Conservation (phyloP, 2,888 invertebrate genomes). For the Cloeon dipterum region DNA sequence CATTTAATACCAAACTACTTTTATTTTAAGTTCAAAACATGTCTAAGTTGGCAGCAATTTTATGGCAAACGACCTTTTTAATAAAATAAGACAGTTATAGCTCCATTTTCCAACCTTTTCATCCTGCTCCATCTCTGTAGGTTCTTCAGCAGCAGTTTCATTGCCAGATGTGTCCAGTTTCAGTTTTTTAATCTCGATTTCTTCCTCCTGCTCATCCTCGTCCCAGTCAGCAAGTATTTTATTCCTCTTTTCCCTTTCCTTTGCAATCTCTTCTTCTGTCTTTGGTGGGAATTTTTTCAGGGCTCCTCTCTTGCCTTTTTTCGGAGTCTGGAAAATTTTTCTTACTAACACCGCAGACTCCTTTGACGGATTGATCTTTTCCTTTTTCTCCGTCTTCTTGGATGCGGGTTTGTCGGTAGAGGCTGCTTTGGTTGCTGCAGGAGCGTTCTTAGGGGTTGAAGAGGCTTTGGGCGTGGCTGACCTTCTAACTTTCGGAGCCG, state of each 20-base stretch:
- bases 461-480: too few relatives aligned
- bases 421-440: background rate
- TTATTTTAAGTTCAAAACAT: too few relatives aligned
- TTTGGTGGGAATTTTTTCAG: constrained; percentile 6
- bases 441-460: too few relatives aligned
- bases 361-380: too few relatives aligned
- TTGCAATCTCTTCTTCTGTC: constrained; percentile 16
- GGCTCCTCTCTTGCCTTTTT: constrained; percentile 11
- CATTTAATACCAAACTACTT: too few relatives aligned
- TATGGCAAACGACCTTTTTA: too few relatives aligned
- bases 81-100: constrained; percentile 8
- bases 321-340: constrained; percentile 16
- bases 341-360: constrained; percentile 14
- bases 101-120: constrained; percentile 13
- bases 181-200: constrained; percentile 8
- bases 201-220: constrained; percentile 25
- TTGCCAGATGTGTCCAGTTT: too few relatives aligned
- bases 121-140: constrained; percentile 14
- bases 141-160: constrained; percentile 11
- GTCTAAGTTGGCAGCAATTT: too few relatives aligned
- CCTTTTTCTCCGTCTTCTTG: too few relatives aligned
- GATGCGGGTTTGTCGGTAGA: too few relatives aligned
- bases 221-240: constrained; percentile 51
- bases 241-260: constrained; percentile 11
- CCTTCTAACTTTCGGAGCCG: constrained; percentile 13